Base-by-base conservation (phyloP, 2,888 invertebrate genomes). In the Eupithecia exiguata region DNA sequence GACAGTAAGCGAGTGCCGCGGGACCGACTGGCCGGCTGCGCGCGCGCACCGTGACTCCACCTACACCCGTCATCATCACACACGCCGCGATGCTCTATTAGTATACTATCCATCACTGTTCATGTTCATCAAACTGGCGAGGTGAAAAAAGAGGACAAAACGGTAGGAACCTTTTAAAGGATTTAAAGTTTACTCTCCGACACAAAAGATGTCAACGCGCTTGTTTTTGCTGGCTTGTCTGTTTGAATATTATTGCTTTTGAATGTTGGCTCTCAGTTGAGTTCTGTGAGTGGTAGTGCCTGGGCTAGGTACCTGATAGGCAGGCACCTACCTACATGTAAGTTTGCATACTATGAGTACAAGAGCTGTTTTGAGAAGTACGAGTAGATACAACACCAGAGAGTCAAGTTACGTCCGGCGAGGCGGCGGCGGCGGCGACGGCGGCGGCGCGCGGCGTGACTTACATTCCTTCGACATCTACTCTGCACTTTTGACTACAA, bases 151-250 rank as follows among this genome's bases (percentile, higher is more conserved):
- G n/a, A 53, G 10, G 21, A 46, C 53, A 21, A n/a, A 53, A 53
- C 21, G 49, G 10, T 18, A 10, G 9, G 3, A 10, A 53, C 21
- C 10, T 4, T 21, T 21, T 49, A 7, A n/a, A 21, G n/a, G 21
- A 53, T 21, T 53, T 53, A n/a, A 9, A 9, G 12, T 62, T 62
- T n/a, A 35, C n/a, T 58, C 21, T 38, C 21, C 9, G 30, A 18
- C 61, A 36, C 53, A 69, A 76, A 76, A 76, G 76, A 76, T 63
- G 43, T 74, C 53, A 75, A 75, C 75, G 72, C 75, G 75, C 69
- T 76, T 40, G 38, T 40, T 68, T n/a, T 70, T 58, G 18, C 43
- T 38, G 70, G 12, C 30, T 58, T 30, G 10, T 61, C 58, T 58
- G n/a, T 66, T 18, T 18, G 18, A 46, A 46, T 18, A 46, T 46